Conservation (phyloP, 2,797 vertebrate species). For the Falco novaeseelandiae region DNA sequence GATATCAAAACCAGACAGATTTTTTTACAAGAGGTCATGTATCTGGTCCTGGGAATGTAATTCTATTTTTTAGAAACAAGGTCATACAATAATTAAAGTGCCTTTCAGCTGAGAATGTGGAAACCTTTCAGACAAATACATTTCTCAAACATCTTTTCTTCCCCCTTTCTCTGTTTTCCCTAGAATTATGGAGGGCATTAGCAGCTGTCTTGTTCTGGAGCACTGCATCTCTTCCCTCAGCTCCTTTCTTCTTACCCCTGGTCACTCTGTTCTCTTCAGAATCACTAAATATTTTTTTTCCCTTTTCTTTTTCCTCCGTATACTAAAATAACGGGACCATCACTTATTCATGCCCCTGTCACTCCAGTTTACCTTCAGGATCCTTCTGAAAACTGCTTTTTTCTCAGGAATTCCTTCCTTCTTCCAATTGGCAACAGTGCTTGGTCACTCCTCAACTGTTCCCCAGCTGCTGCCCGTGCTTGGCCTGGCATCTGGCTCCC, state of each 20-base stretch:
- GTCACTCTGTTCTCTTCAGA: background rate
- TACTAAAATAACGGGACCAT: background rate
- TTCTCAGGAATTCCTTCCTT: background rate
- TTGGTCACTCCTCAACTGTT: background rate
- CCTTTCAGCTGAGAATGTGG: background rate
- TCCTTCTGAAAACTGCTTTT: background rate
- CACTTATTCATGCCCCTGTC: background rate
- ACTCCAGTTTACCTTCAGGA: background rate
- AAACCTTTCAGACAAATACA: background rate
- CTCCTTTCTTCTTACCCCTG: background rate
- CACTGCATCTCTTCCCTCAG: background rate
- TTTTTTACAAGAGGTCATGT: background rate
- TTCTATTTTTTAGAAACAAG: background rate
- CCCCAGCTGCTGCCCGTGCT: background rate
- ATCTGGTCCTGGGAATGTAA: background rate
- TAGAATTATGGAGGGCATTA: background rate
- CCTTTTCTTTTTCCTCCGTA: too few relatives aligned
- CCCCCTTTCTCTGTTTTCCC: background rate
- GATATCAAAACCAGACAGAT: background rate
- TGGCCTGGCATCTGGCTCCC: constrained; percentile 1
- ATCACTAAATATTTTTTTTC: background rate
- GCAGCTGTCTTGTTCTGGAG: background rate
- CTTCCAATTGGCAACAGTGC: background rate
- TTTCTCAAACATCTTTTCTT: background rate
- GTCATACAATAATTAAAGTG: background rate